Conservation (phyloP, 2,797 vertebrate genomes). For the Gephyroberyx darwinii region DNA sequence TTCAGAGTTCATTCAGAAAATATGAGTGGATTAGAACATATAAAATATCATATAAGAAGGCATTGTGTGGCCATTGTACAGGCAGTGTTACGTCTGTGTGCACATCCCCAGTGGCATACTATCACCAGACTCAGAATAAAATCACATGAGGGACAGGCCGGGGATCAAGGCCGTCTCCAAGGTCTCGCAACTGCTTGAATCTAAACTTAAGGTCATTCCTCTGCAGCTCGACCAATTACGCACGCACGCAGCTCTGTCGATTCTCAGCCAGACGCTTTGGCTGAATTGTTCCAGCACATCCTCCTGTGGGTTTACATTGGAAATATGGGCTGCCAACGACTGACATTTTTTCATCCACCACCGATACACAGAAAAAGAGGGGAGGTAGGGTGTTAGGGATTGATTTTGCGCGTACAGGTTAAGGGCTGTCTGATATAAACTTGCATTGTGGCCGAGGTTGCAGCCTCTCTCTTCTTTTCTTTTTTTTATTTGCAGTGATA, state of each 20-base stretch:
- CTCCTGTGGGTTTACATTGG: slow-evolving; percentile 74
- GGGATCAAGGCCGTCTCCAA: slow-evolving; percentile 72
- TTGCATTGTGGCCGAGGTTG: slow-evolving; percentile 25
- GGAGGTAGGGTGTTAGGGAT: slow-evolving; percentile 44
- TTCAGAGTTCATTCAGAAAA: slow-evolving; percentile 7
- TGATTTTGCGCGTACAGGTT: slow-evolving; percentile 61
- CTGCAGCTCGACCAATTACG: slow-evolving; percentile 76
- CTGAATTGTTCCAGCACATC: slow-evolving; percentile 78
- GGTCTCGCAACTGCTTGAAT: slow-evolving; percentile 76
- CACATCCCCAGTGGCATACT: slow-evolving; percentile 42
- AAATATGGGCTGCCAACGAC: slow-evolving; percentile 71
- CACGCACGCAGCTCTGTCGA: slow-evolving; percentile 71
- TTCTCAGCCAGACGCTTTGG: slow-evolving; percentile 71
- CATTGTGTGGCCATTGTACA: slow-evolving; percentile 44
- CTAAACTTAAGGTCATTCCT: slow-evolving; percentile 81
- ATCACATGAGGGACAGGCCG: slow-evolving; percentile 65
- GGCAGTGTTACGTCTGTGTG: slow-evolving; percentile 34
- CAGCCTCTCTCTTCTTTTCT: slow-evolving; percentile 15
- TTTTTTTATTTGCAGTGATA: neutral
- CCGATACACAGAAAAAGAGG: slow-evolving; percentile 53
- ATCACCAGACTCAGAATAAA: slow-evolving; percentile 55
- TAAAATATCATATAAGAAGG: slow-evolving; percentile 33
- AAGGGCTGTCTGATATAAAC: slow-evolving; percentile 52
- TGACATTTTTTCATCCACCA: slow-evolving; percentile 71
- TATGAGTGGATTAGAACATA: slow-evolving; percentile 22